phyloP scores from a whole-genome alignment of 2,888 invertebrate species.

The Hyles lineata region DNA sequence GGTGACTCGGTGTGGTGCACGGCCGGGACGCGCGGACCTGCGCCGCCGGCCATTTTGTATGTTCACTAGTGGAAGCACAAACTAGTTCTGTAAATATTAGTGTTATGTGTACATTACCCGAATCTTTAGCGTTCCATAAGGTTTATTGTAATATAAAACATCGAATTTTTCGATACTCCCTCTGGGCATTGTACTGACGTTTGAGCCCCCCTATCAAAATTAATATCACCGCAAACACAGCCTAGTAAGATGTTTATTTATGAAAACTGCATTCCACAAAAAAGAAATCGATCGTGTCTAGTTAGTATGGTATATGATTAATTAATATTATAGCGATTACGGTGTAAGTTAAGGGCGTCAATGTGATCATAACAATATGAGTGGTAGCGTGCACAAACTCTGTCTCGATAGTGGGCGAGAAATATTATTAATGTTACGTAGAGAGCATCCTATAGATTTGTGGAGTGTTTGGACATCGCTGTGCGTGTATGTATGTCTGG shows the following conservation, averaged over 20 bases:
- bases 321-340: slow-evolving; percentile 56
- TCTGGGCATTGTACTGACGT: slow-evolving; percentile 80
- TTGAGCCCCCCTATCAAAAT: slow-evolving; percentile 66
- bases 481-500: slow-evolving; percentile 76
- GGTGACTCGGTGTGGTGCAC: slow-evolving; percentile 54
- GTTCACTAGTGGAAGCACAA: slow-evolving; percentile 78
- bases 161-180: slow-evolving; percentile 74
- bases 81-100: slow-evolving; percentile 82
- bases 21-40: slow-evolving; percentile 42
- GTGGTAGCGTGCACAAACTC: slow-evolving; percentile 80
- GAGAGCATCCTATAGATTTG: slow-evolving; percentile 76
- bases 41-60: slow-evolving; percentile 49
- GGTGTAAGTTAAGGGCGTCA: slow-evolving; percentile 77
- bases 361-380: slow-evolving; percentile 80
- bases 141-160: slow-evolving; percentile 75
- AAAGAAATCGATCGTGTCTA: slow-evolving; percentile 75
- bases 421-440: slow-evolving; percentile 65
- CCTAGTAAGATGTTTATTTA: slow-evolving; percentile 75
- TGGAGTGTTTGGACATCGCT: slow-evolving; percentile 76
- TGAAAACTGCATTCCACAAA: slow-evolving; percentile 81
- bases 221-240: slow-evolving; percentile 62
- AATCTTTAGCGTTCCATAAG: slow-evolving; percentile 69
- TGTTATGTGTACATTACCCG: slow-evolving; percentile 79
- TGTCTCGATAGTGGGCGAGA: slow-evolving; percentile 68
- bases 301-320: slow-evolving; percentile 67